These are phyloP conservation scores for Poecile montanus DNA, from an alignment of 2,797 vertebrate genomes.

Conservation along the genomic window DNA sequence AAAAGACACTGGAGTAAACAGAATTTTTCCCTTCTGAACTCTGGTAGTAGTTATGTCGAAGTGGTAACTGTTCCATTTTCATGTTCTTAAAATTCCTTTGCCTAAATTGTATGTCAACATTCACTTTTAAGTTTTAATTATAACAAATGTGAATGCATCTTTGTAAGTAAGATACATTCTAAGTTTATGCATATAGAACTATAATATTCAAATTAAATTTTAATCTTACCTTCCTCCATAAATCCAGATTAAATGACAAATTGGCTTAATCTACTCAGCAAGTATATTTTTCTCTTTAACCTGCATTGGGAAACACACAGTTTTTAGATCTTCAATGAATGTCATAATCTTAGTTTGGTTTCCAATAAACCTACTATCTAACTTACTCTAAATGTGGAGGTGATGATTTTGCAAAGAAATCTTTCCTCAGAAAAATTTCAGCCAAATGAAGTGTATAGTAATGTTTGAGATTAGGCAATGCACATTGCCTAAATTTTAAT, in stretches of 20 bases:
- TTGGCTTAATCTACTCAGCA: not conserved
- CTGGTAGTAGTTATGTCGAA: not conserved
- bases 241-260: not conserved
- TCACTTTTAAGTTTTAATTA: not conserved
- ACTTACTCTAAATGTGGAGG: not conserved
- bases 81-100: not conserved
- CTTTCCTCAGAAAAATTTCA: not conserved
- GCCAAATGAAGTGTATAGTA: not conserved
- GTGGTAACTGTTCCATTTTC: not conserved
- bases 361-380: not conserved
- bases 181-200: not conserved
- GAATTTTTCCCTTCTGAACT: not conserved
- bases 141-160: not conserved
- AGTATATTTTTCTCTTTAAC: not conserved
- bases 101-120: not conserved
- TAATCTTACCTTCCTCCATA: not conserved
- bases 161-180: not conserved
- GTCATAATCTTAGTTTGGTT: not conserved
- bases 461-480: not conserved
- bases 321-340: not conserved
- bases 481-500: not conserved
- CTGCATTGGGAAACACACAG: not conserved
- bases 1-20: not conserved
- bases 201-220: not conserved
- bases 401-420: not conserved